These are phyloP conservation scores for Carassius auratus DNA, from an alignment of 2,113 vertebrate species.

Conservation along the genomic window DNA sequence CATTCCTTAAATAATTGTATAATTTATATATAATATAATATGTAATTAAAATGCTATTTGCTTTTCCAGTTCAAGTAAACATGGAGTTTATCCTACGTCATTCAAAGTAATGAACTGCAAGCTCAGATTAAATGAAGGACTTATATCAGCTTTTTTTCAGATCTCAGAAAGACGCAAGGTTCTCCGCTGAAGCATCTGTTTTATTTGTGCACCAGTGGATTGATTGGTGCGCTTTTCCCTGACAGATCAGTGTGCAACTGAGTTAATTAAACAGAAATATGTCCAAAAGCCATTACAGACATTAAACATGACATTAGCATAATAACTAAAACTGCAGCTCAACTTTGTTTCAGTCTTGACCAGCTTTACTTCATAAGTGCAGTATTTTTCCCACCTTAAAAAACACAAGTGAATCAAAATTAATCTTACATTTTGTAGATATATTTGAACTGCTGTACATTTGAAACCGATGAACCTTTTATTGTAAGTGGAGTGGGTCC, in stretches of 20 bases:
- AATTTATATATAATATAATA: neutral
- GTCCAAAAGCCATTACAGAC: neutral
- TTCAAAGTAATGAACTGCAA: neutral
- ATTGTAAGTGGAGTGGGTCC: neutral
- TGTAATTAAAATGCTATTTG: neutral
- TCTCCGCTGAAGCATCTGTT: neutral
- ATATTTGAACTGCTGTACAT: neutral
- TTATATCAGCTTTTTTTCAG: neutral
- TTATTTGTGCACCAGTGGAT: neutral
- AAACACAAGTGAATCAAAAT: neutral
- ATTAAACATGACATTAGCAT: neutral
- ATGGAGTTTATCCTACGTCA: neutral
- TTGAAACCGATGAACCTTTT: neutral
- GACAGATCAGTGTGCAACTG: neutral
- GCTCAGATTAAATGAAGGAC: neutral
- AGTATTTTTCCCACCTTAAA: neutral
- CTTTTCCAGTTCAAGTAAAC: neutral
- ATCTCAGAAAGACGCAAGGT: neutral
- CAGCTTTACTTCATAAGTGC: neutral
- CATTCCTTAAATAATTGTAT: neutral
- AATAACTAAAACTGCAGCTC: neutral
- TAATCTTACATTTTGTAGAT: neutral
- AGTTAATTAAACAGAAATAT: slow-evolving; percentile 25
- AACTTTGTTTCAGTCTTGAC: slow-evolving; percentile 3
- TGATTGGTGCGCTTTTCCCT: neutral